Conservation (phyloP, 1,140 invertebrate genomes). For the Lasioglossum albipes region DNA sequence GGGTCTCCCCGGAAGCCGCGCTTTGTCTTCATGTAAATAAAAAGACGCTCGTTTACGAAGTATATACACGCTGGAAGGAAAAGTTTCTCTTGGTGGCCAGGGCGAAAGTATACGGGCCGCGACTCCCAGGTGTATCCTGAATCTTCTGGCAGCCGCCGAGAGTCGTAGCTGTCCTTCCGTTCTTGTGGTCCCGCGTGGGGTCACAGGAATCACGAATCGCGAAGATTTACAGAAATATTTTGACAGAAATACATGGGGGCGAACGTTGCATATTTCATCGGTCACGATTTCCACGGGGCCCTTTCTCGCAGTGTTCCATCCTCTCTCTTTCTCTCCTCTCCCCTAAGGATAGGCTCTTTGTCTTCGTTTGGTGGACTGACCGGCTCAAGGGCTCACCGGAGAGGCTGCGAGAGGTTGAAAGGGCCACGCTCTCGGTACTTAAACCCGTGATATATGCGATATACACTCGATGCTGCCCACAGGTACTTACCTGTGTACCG, state of each 20-base stretch:
- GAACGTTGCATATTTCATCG: conserved; percentile 48
- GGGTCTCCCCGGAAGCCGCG: neutral
- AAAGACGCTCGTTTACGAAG: neutral
- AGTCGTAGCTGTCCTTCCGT: neutral
- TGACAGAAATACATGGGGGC: conserved; percentile 41
- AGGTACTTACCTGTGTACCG: conserved; percentile 64
- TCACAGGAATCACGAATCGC: conserved; percentile 19
- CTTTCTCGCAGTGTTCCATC: neutral
- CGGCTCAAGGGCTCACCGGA: conserved; percentile 29
- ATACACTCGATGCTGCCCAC: conserved; percentile 54
- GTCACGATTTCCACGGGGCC: conserved; percentile 30
- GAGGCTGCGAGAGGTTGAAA: conserved; percentile 56
- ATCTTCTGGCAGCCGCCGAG: neutral
- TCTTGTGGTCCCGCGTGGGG: too few relatives aligned
- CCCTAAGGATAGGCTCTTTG: conserved; percentile 32
- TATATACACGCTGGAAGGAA: neutral
- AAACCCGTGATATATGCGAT: conserved; percentile 71
- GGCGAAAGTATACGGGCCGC: neutral
- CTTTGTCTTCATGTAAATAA: neutral
- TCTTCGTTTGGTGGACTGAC: conserved; percentile 48
- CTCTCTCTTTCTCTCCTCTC: neutral
- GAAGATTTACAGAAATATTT: conserved; percentile 46
- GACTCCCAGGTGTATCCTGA: neutral
- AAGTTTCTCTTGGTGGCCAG: neutral
- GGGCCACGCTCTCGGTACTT: conserved; percentile 61